These are phyloP conservation scores for Rallus crepitans DNA, from an alignment of 2,797 vertebrate species.

Conservation along the genomic window DNA sequence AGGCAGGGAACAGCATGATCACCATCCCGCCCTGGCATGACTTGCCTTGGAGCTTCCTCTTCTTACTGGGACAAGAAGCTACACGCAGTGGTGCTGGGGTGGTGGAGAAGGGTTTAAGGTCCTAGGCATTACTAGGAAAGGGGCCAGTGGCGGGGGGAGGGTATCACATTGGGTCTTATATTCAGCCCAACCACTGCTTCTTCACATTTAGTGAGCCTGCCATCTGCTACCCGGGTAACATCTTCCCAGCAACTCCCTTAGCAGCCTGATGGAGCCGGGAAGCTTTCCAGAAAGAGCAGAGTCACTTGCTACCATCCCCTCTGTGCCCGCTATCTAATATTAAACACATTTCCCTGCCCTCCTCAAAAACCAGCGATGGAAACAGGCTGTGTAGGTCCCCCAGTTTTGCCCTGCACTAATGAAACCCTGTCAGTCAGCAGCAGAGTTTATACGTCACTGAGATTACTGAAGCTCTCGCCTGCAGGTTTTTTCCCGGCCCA, in stretches of 20 bases:
- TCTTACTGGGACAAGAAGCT: not conserved
- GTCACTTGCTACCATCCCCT: not conserved
- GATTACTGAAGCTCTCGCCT: not conserved
- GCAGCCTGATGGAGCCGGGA: not conserved
- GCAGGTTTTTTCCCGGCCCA: not conserved
- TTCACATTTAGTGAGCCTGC: not conserved
- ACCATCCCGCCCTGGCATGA: not conserved
- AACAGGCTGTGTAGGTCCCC: not conserved
- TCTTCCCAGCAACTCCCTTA: not conserved
- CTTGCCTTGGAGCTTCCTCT: not conserved
- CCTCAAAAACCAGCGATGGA: not conserved
- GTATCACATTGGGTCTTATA: not conserved
- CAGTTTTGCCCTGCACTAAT: not conserved
- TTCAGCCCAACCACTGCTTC: not conserved
- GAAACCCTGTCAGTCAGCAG: constrained; percentile 16
- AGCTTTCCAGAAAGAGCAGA: not conserved
- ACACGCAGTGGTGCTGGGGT: accelerated
- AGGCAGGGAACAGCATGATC: not conserved
- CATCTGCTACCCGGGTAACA: not conserved
- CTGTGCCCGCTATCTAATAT: not conserved
- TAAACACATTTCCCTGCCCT: not conserved
- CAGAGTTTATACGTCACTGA: not conserved
- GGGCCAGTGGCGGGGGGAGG: accelerated
- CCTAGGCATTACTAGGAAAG: not conserved
- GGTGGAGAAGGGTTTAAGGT: not conserved